Conservation (phyloP, 2,888 invertebrate species). For the Apoda limacodes region DNA sequence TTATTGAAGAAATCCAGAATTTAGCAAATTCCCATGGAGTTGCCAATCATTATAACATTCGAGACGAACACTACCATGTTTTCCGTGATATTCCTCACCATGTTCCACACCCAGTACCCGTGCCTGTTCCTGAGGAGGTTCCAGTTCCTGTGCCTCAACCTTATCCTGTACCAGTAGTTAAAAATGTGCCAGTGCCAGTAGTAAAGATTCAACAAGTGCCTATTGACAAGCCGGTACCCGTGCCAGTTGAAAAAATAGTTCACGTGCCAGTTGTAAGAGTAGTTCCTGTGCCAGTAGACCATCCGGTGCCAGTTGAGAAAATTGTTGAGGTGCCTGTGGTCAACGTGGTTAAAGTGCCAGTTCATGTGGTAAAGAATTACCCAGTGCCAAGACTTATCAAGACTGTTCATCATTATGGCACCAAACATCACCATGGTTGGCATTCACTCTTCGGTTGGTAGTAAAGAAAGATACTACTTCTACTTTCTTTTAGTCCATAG, state of each 20-base stretch:
- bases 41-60: slow-evolving; percentile 46
- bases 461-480: too few species aligned
- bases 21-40: slow-evolving; percentile 53
- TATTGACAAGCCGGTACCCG: slow-evolving; percentile 70
- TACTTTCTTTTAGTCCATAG: too few species aligned
- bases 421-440: slow-evolving; percentile 30
- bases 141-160: slow-evolving; percentile 69
- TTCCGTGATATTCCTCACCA: slow-evolving; percentile 59
- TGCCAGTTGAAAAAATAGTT: slow-evolving; percentile 70
- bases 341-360: slow-evolving; percentile 58
- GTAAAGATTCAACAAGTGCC: slow-evolving; percentile 67
- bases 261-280: slow-evolving; percentile 68
- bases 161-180: slow-evolving; percentile 68
- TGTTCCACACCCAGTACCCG: slow-evolving; percentile 67
- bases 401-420: slow-evolving; percentile 55
- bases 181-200: slow-evolving; percentile 63
- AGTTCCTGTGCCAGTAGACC: slow-evolving; percentile 65
- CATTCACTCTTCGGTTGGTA: too few species aligned
- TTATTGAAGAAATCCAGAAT: slow-evolving; percentile 51
- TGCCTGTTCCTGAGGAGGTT: slow-evolving; percentile 63
- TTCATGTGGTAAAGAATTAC: slow-evolving; percentile 52
- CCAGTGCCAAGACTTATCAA: slow-evolving; percentile 53
- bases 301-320: slow-evolving; percentile 64
- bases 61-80: slow-evolving; percentile 54
- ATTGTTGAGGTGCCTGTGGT: slow-evolving; percentile 66